These are phyloP conservation scores for Piprites chloris DNA, from an alignment of 2,113 vertebrate genomes.

Conservation along the genomic window DNA sequence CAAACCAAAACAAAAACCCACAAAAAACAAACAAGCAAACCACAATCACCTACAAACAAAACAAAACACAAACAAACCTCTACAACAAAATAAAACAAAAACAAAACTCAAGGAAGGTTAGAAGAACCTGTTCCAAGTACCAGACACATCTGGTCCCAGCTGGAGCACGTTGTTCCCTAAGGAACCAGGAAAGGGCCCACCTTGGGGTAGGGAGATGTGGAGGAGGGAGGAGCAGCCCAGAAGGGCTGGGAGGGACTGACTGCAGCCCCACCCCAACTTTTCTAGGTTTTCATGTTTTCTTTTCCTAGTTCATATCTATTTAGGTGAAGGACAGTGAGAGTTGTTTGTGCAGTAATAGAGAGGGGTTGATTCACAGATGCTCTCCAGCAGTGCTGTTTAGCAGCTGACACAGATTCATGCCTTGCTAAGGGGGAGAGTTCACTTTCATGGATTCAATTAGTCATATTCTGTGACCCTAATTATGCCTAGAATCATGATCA, in stretches of 20 bases:
- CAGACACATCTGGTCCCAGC: fast-evolving
- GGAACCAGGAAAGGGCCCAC: too few relatives aligned
- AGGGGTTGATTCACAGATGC: background rate
- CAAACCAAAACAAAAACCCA: background rate
- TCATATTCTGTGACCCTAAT: background rate
- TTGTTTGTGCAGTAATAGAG: background rate
- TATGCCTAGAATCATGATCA: background rate
- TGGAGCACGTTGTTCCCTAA: background rate
- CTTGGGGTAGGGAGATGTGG: fast-evolving
- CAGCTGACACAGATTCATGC: background rate
- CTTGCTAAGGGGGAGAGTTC: background rate
- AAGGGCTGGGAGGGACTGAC: background rate
- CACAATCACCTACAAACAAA: too few relatives aligned
- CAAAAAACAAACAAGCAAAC: too few relatives aligned
- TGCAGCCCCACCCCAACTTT: fast-evolving
- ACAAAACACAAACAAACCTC: too few relatives aligned
- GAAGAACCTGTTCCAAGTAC: background rate
- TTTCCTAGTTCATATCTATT: background rate
- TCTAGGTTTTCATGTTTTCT: background rate
- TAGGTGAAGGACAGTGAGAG: background rate
- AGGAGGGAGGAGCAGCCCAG: fast-evolving
- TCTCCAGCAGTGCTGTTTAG: background rate
- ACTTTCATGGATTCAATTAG: background rate
- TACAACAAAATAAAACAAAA: background rate
- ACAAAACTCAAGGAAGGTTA: background rate